phyloP scores from a whole-genome alignment of 2,113 vertebrate species.

The Osmerus mordax region DNA sequence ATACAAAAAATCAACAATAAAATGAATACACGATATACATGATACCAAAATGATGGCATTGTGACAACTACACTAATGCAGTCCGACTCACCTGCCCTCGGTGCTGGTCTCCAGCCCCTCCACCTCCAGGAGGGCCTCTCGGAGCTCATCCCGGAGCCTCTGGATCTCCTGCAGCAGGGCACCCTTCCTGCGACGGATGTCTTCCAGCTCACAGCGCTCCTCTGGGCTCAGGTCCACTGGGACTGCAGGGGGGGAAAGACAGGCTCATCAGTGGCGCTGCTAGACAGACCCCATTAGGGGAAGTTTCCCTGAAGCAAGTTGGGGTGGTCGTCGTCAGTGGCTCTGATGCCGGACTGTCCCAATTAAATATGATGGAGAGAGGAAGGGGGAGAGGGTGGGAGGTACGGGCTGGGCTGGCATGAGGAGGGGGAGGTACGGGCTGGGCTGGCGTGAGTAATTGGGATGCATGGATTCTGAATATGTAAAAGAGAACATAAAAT shows the following conservation, averaged over 20 bases:
- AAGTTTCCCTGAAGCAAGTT: conserved; percentile 42
- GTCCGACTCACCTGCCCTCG: conserved; percentile 81
- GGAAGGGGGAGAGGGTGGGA: background rate
- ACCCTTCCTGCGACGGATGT: conserved; percentile 86
- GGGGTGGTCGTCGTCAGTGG: background rate
- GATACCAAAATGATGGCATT: too few relatives aligned
- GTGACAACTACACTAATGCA: too few relatives aligned
- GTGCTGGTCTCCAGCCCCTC: conserved; percentile 85
- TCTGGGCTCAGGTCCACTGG: conserved; percentile 88
- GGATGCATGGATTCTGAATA: too few relatives aligned
- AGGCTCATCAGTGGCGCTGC: too few relatives aligned
- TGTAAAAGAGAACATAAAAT: too few relatives aligned
- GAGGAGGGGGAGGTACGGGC: too few relatives aligned
- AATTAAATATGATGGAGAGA: background rate
- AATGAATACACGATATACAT: too few relatives aligned
- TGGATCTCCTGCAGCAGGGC: conserved; percentile 88
- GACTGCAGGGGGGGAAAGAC: conserved; percentile 56
- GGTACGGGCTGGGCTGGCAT: too few relatives aligned
- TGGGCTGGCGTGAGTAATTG: too few relatives aligned
- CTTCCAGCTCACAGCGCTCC: conserved; percentile 88
- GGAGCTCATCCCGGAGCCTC: conserved; percentile 83
- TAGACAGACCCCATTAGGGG: conserved; percentile 1
- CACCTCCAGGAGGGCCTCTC: conserved; percentile 88
- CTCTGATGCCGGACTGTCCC: too few relatives aligned
- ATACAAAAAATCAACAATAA: too few relatives aligned